These are phyloP conservation scores for zebrafish (Danio rerio) DNA, from an alignment of 2,113 vertebrate genomes.

Conservation along the genomic window DNA sequence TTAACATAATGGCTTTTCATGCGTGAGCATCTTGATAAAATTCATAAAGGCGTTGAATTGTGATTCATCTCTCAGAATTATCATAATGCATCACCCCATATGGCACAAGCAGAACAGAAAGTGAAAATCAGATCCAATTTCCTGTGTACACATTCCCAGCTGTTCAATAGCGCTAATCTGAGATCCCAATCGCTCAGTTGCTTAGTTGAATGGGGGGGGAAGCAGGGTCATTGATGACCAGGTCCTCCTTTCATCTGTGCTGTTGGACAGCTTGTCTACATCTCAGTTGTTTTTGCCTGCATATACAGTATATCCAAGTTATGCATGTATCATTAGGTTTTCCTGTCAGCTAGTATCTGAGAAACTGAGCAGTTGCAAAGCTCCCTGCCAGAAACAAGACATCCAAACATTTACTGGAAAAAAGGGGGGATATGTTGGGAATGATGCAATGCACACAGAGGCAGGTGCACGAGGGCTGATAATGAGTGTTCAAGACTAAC, in stretches of 20 bases:
- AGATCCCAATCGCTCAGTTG: slow-evolving; percentile 21
- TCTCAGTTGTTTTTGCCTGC: neutral
- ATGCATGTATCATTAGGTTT: no score
- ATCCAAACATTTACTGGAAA: no score
- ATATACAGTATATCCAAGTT: no score
- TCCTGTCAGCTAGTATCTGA: no score
- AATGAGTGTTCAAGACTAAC: no score
- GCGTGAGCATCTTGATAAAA: slow-evolving; percentile 38
- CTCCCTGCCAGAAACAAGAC: no score
- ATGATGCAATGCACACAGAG: no score
- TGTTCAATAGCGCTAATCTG: no score
- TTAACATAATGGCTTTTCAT: slow-evolving; percentile 41
- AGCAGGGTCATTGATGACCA: slow-evolving; percentile 1
- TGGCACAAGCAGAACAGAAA: slow-evolving; percentile 40
- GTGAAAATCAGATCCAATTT: slow-evolving; percentile 52
- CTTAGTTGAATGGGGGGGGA: slow-evolving; percentile 7
- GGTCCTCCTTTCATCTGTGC: neutral
- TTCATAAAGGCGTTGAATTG: slow-evolving; percentile 24
- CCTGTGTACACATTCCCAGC: slow-evolving; percentile 60
- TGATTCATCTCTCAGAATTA: slow-evolving; percentile 36
- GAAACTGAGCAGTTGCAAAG: no score
- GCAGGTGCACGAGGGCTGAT: no score
- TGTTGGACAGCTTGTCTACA: neutral
- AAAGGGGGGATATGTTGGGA: no score
- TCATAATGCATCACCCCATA: slow-evolving; percentile 51